phyloP scores from a whole-genome alignment of 2,888 invertebrate species.

The Drosophila differens region DNA sequence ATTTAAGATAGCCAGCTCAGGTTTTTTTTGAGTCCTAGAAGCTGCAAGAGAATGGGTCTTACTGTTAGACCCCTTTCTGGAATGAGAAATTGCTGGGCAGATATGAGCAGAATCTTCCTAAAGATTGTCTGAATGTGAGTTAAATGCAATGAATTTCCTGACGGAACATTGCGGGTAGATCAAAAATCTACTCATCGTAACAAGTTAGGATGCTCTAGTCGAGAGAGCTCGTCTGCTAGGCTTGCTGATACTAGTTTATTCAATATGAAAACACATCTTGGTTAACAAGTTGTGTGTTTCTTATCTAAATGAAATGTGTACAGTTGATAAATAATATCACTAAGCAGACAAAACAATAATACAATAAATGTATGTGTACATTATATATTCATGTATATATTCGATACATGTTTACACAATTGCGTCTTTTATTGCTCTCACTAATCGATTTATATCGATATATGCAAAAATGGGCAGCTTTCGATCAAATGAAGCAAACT shows the following conservation, averaged over 20 bases:
- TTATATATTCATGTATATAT: neutral
- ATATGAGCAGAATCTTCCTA: neutral
- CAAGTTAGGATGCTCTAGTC: neutral
- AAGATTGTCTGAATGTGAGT: neutral
- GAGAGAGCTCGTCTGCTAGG: neutral
- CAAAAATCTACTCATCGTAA: neutral
- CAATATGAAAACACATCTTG: neutral
- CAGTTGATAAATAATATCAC: neutral
- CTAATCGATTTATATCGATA: neutral
- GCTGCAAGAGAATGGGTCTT: fast-evolving
- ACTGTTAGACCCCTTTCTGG: neutral
- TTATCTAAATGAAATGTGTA: neutral
- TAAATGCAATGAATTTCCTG: neutral
- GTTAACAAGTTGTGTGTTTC: too few relatives aligned
- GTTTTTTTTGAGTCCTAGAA: neutral
- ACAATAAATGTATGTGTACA: neutral
- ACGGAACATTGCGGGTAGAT: neutral
- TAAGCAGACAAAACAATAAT: too few relatives aligned
- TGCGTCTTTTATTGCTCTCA: neutral
- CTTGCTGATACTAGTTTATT: neutral
- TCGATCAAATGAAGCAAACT: neutral
- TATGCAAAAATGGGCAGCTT: neutral
- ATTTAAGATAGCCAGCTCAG: neutral
- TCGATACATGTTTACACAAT: neutral
- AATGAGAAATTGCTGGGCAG: neutral